phyloP scores from a whole-genome alignment of 2,888 invertebrate genomes.

The Megaustenia siamemsis region DNA sequence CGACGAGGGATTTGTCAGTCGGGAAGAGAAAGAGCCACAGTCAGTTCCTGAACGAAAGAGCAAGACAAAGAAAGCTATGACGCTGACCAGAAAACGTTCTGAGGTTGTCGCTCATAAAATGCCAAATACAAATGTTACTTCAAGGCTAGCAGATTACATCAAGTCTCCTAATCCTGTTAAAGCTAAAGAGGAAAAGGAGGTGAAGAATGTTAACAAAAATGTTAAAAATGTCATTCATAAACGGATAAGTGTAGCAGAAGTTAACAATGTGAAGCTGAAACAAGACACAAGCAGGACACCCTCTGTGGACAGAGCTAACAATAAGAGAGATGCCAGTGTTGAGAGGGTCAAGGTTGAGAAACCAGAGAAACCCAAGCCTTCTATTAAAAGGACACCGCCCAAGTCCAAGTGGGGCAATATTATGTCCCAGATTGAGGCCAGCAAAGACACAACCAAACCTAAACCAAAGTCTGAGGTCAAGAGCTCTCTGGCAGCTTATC shows the following conservation, averaged over 20 bases:
- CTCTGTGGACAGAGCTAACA: slow-evolving; percentile 37
- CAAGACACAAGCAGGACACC: slow-evolving; percentile 10
- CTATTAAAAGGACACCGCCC: slow-evolving; percentile 70
- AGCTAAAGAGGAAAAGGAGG: slow-evolving; percentile 66
- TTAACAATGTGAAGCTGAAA: not conserved
- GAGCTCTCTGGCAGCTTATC: slow-evolving; percentile 85
- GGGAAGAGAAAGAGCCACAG: not conserved
- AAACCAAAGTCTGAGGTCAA: slow-evolving; percentile 89
- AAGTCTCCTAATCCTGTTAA: slow-evolving; percentile 69
- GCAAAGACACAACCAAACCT: slow-evolving; percentile 82
- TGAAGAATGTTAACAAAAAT: slow-evolving; percentile 63
- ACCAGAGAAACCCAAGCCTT: slow-evolving; percentile 71
- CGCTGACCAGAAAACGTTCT: slow-evolving; percentile 49
- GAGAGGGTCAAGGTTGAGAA: slow-evolving; percentile 45
- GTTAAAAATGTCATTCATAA: slow-evolving; percentile 66
- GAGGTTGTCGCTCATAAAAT: slow-evolving; percentile 69
- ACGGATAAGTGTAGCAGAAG: slow-evolving; percentile 56
- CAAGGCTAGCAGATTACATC: slow-evolving; percentile 72
- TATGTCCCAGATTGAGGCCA: slow-evolving; percentile 72
- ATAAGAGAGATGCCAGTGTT: slow-evolving; percentile 36
- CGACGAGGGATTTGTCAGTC: too few relatives aligned
- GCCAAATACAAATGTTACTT: slow-evolving; percentile 69
- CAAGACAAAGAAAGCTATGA: slow-evolving; percentile 18
- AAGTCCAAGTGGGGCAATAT: slow-evolving; percentile 77
- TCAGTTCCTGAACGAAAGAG: not conserved